phyloP scores from a whole-genome alignment of 2,797 vertebrate species.

The Coccyzus lansbergi region DNA sequence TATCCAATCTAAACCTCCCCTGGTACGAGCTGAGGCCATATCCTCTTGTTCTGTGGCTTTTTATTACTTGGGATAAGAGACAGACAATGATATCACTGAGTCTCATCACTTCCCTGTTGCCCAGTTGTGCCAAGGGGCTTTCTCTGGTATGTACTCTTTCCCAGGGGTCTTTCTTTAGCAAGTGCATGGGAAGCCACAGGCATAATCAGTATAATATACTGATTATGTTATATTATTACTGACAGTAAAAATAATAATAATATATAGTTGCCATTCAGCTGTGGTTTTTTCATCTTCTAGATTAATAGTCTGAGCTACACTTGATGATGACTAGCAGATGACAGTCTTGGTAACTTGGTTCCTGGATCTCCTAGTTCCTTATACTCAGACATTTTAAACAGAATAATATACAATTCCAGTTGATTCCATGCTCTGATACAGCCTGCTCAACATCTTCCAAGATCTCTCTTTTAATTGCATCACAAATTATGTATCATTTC shows the following conservation, averaged over 20 bases:
- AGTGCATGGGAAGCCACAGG: background rate
- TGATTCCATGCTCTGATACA: background rate
- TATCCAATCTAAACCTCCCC: too few species aligned
- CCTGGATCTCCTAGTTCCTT: background rate
- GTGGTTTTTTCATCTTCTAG: background rate
- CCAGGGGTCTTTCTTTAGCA: background rate
- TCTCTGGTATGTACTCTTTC: background rate
- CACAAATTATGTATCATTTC: constrained; percentile 8
- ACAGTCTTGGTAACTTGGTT: background rate
- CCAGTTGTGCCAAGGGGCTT: background rate
- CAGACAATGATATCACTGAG: background rate
- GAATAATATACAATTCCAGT: background rate
- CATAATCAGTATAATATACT: background rate
- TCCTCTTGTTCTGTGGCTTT: too few species aligned
- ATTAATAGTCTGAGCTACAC: background rate
- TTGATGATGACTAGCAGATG: background rate
- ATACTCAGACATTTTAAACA: background rate
- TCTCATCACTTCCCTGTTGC: background rate
- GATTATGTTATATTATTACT: too few species aligned
- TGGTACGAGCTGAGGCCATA: too few species aligned
- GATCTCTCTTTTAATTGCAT: constrained; percentile 8
- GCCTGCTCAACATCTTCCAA: background rate
- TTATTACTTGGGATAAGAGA: too few species aligned
- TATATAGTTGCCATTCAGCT: background rate
- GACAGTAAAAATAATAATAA: too few species aligned